Percentiles rank a stretch among this genome's conserved stretches.
Evolutionary conservation across 2,113 vertebrate species (phyloP).

Genomic region (Dasyornis broadbenti): DNA sequence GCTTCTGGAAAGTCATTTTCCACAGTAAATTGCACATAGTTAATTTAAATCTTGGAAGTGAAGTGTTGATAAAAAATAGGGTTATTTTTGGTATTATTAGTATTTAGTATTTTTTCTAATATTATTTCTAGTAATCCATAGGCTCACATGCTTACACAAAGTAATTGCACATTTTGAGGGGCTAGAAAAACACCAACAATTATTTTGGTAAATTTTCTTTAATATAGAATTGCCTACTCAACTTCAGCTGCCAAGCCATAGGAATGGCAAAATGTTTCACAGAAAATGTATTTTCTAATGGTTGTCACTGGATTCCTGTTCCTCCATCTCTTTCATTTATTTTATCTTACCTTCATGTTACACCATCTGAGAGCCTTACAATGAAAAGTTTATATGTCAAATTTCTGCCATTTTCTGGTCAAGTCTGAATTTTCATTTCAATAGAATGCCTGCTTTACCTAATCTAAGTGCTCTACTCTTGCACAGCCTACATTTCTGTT

Average conservation of each 20-base stretch:
- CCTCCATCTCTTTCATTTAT: neutral
- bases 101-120: neutral
- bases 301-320: neutral
- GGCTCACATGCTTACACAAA: neutral
- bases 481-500: neutral
- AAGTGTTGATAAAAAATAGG: neutral
- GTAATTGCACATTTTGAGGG: neutral
- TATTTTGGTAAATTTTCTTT: neutral
- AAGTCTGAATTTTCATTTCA: neutral
- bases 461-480: neutral
- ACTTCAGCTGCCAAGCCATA: neutral
- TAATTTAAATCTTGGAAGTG: neutral
- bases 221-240: neutral
- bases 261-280: neutral
- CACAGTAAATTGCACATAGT: neutral
- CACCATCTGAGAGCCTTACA: neutral
- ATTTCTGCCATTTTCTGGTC: neutral
- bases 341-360: neutral
- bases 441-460: neutral
- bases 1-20: slow-evolving; percentile 6
- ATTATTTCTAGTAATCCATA: neutral
- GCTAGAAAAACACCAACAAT: neutral
- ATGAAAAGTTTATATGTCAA: neutral
- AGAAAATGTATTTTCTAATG: neutral
- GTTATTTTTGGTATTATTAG: neutral